Base-by-base conservation (phyloP, 2,888 invertebrate genomes). In the Omphaloscelis lunosa region DNA sequence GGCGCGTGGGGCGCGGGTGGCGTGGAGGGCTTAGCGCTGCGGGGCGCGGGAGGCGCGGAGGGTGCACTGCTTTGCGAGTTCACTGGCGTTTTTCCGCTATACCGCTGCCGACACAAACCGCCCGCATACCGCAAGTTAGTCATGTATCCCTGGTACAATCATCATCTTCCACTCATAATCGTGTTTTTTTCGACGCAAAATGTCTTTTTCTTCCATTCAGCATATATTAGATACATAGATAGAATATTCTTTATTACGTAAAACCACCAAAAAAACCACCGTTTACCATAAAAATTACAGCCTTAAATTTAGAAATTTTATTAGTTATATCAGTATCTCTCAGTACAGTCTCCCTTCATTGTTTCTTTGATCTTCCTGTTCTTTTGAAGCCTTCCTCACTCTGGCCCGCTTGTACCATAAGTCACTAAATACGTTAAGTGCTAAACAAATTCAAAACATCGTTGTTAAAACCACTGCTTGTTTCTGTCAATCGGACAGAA, bases 21-120 rank as follows among this genome's bases (percentile, higher is more conserved):
- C 27, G 68, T 72, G 4, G 61, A 58, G 59, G 58, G 53, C 1
- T 5, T 27, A 45, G 66, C 27, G 48, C 63, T 20, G 58, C 23
- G 15, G 17, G 56, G n/a, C 63, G 56, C 11, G 23, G 67, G 23
- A 23, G 39, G 63, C 17, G 62, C 79, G 39, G 75, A 58, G 17
- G 48, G 76, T 0, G 72, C 80, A 45, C 82, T 89, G 51, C 56
- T 89, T 20, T 94, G 94, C 86, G 90, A 91, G 84, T 93, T 85
- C 86, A 92, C 93, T 4, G 93, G 93, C 69, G 88, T 93, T 62
- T 82, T 80, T 74, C 79, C 89, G 34, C 87, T 93, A 56, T 94
- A 91, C 87, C 90, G 91, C 69, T 94, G 93, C 80, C 75, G 85
- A 3, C 88, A 82, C 70, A 82, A 81, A 70, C 79, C 78, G 17